Evolutionary conservation across 2,888 invertebrate species (phyloP).

Genomic region (Nomada lathburiana): DNA sequence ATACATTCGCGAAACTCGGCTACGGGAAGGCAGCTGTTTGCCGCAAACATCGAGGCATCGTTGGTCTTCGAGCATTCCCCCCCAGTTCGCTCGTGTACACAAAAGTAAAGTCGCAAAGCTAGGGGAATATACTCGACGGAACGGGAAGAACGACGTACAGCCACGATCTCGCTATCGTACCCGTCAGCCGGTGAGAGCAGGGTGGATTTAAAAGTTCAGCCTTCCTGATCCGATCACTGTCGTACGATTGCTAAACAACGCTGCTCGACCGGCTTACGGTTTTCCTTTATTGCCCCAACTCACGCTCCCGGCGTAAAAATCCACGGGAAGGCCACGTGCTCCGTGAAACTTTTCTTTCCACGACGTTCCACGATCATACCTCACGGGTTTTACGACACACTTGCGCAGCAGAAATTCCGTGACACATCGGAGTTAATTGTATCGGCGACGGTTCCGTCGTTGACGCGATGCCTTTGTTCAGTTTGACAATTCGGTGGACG

Average conservation of each 20-base stretch:
- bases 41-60: neutral
- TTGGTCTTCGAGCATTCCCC: neutral
- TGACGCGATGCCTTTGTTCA: too few relatives aligned
- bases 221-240: slow-evolving; percentile 38
- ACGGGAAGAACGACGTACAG: neutral
- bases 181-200: neutral
- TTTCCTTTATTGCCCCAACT: slow-evolving; percentile 10
- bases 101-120: neutral
- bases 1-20: neutral
- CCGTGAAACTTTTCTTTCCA: neutral
- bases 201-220: slow-evolving; percentile 41
- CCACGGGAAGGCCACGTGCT: neutral
- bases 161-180: neutral
- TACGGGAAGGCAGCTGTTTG: neutral
- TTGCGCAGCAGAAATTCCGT: slow-evolving; percentile 27
- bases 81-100: neutral
- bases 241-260: slow-evolving; percentile 38
- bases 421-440: slow-evolving; percentile 34
- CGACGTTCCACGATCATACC: slow-evolving; percentile 15
- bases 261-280: slow-evolving; percentile 13
- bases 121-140: neutral
- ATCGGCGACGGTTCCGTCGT: slow-evolving; percentile 11
- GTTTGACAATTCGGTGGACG: too few relatives aligned
- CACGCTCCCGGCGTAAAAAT: slow-evolving; percentile 17
- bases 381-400: slow-evolving; percentile 7